Evolutionary conservation across 2,888 invertebrate species (phyloP), one percentile per base, ranked within the genome.

Genomic region (Acanthosepion pharaonis): DNA sequence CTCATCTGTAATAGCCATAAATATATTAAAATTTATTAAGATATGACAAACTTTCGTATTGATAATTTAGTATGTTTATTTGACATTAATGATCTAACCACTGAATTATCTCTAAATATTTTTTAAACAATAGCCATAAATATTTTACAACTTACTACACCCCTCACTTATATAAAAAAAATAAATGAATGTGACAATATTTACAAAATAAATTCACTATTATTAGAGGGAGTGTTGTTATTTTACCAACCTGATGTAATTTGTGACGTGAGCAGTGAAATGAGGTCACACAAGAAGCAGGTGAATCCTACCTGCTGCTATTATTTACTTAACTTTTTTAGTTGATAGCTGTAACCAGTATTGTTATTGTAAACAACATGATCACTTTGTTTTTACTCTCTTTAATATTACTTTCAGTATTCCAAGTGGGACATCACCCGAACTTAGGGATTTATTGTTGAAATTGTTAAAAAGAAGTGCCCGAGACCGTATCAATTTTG

Each of bases 401-500:
- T 78, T 15, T n/a, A 15, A n/a, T n/a, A 78, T 78, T 92, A 42
- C 95, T 98, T 98, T 0, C 97, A 99, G 99, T 98, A 99, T 99
- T 98, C 99, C 99, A 59, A 98, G 98, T 95, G 99, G 99, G 96
- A 99, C 99, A 25, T 99, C 99, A 95, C 98, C 98, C 28, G 99
- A 99, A 97, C 98, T 99, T 95, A 98, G 98, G 96, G 98, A 99
- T 97, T 98, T 99, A 95, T 98, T 99, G 95, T 98, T 97, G 49
- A 96, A 99, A 93, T 98, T 99, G 95, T 97, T 98, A 95, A 98
- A 99, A 96, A 98, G 99, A 95, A 99, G 99, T 98, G 98, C 99
- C 94, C 98, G 98, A 97, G 99, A 99, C 97, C 98, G 99, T 96
- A 99, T 99, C 98, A 98, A 99, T 95, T 99, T 99, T 97, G 99